These are phyloP conservation scores for Sebastolobus altivelis DNA, from an alignment of 2,797 vertebrate species.

Conservation along the genomic window DNA sequence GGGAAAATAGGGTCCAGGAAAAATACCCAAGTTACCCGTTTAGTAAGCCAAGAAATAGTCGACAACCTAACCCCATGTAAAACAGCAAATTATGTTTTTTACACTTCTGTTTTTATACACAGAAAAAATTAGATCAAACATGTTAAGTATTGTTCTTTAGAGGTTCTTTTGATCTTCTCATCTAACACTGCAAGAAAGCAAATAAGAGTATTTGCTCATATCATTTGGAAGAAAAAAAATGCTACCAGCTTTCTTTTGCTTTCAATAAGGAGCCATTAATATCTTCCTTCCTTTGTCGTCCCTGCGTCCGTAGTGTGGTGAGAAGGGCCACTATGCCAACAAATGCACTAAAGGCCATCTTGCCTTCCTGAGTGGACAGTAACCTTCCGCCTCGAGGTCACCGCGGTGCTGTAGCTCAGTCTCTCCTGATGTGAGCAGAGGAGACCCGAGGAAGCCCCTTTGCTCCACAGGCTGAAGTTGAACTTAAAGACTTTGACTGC, in stretches of 20 bases:
- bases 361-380: conserved; percentile 98
- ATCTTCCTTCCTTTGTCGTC: not conserved
- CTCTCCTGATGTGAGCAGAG: conserved; percentile 1
- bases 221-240: not conserved
- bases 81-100: not conserved
- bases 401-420: conserved; percentile 15
- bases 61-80: not conserved
- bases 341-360: conserved; percentile 99
- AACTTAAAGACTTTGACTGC: conserved; percentile 40
- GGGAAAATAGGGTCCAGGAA: fast-evolving
- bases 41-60: not conserved
- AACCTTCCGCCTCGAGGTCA: conserved; percentile 29
- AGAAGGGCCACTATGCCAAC: conserved; percentile 99
- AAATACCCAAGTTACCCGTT: no score
- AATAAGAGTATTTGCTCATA: not conserved
- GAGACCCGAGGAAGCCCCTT: conserved; percentile 2
- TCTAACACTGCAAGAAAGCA: not conserved
- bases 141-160: not conserved
- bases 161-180: not conserved
- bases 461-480: conserved; percentile 21
- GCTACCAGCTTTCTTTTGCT: not conserved
- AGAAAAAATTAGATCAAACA: not conserved
- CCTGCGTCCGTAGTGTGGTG: conserved; percentile 89
- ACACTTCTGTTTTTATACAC: no score
- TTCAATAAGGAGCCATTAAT: not conserved